Evolutionary conservation across 2,888 invertebrate genomes (phyloP), one percentile per base, ranked within the genome.

Genomic region (Stenolophus ochropezus): DNA sequence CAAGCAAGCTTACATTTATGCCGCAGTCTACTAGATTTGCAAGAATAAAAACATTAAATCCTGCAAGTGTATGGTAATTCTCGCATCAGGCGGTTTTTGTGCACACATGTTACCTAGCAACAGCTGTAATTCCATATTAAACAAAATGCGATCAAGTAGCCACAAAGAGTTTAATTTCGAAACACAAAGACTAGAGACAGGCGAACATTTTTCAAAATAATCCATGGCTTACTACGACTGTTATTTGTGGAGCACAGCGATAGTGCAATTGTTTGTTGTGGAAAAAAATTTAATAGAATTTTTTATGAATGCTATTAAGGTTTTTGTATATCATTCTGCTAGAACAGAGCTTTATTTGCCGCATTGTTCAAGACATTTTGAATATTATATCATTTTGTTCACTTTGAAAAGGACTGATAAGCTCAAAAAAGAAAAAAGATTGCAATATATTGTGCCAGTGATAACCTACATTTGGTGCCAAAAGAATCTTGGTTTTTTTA

Each of bases 51-150:
- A 42, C 33, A 42, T 42, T 11, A 42, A 42, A 42, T 42, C 33
- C 11, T 11, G 33, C 33, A n/a, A n/a, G 11, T 42, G 11, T 42
- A 42, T 42, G 33, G 6, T 42, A 42, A 42, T 42, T 42, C 33
- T 42, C 33, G 33, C 4, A 42, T 42, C 33, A 1, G 8, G 33
- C 21, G 4, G 23, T 56, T 56, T 56, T 56, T 56, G 11, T 23
- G 20, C 56, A 20, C 56, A 56, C 21, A 20, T 56, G 56, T 56
- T 56, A 21, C 56, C 56, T 56, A 56, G 23, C 56, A 56, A 56
- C 56, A 18, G 56, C 20, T 21, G 21, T 6, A 56, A 56, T 56
- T 56, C 56, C 56, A 56, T 56, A 56, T 21, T 56, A 56, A 56
- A 56, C 20, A 21, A 56, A 56, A 56, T 56, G 33, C 33, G 33